Conservation (phyloP, 2,797 vertebrate genomes). For the Hypotaenidia philippensis region DNA sequence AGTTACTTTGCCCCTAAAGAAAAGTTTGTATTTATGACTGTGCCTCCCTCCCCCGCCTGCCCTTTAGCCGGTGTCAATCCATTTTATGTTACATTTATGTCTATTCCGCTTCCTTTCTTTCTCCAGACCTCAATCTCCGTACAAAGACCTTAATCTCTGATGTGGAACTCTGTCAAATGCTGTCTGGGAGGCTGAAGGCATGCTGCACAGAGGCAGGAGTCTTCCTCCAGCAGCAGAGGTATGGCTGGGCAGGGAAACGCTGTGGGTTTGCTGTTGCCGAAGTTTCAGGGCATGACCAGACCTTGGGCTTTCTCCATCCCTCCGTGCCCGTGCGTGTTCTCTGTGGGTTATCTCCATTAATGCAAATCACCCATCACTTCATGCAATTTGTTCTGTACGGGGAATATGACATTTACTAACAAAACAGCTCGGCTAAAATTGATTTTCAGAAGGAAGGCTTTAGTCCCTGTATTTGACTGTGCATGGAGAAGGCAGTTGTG, state of each 20-base stretch:
- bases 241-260: neutral
- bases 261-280: neutral
- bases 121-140: slow-evolving; percentile 80
- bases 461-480: accelerated
- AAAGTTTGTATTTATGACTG: slow-evolving; percentile 70
- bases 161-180: slow-evolving; percentile 77
- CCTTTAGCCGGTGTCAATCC: slow-evolving; percentile 80
- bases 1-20: slow-evolving; percentile 48
- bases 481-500: neutral
- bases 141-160: slow-evolving; percentile 78
- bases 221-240: neutral
- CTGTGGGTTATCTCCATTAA: neutral
- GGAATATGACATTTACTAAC: neutral
- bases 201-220: neutral
- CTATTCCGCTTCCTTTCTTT: slow-evolving; percentile 69
- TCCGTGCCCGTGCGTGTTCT: accelerated
- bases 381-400: neutral
- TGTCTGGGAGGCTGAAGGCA: slow-evolving; percentile 54
- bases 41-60: slow-evolving; percentile 54
- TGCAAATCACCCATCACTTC: neutral
- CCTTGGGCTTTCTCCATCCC: neutral
- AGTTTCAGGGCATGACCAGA: accelerated
- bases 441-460: neutral
- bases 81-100: slow-evolving; percentile 78
- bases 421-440: neutral